Conservation (phyloP, 2,888 invertebrate genomes). For the Pandemis corylana region DNA sequence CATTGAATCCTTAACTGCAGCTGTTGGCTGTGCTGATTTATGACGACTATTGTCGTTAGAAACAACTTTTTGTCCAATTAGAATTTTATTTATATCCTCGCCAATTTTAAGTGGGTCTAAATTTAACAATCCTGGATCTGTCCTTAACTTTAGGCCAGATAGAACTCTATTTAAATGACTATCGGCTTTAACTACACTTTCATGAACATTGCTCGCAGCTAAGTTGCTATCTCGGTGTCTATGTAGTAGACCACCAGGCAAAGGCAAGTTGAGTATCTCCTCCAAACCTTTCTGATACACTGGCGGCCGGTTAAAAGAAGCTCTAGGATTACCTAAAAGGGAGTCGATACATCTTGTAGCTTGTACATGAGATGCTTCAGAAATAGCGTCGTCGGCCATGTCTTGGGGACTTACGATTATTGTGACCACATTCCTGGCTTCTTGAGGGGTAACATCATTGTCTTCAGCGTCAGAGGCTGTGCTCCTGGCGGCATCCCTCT, state of each 20-base stretch:
- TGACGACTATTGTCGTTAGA: neutral
- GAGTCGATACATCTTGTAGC: conserved; percentile 61
- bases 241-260: conserved; percentile 45
- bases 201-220: conserved; percentile 62
- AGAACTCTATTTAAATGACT: conserved; percentile 40
- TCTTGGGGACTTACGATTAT: conserved; percentile 61
- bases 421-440: conserved; percentile 61
- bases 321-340: conserved; percentile 47
- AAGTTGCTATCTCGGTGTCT: conserved; percentile 52
- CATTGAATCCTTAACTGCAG: neutral
- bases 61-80: neutral
- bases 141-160: conserved; percentile 46
- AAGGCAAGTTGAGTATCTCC: conserved; percentile 53
- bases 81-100: conserved; percentile 16
- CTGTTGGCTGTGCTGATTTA: neutral
- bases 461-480: conserved; percentile 45
- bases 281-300: conserved; percentile 51
- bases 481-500: conserved; percentile 68
- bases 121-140: conserved; percentile 41
- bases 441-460: conserved; percentile 54
- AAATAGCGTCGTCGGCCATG: conserved; percentile 52
- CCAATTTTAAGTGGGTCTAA: conserved; percentile 20
- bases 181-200: conserved; percentile 48
- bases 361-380: conserved; percentile 64
- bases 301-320: conserved; percentile 43